phyloP scores from a whole-genome alignment of 2,888 invertebrate species.

The Acanthoscelides obtectus region DNA sequence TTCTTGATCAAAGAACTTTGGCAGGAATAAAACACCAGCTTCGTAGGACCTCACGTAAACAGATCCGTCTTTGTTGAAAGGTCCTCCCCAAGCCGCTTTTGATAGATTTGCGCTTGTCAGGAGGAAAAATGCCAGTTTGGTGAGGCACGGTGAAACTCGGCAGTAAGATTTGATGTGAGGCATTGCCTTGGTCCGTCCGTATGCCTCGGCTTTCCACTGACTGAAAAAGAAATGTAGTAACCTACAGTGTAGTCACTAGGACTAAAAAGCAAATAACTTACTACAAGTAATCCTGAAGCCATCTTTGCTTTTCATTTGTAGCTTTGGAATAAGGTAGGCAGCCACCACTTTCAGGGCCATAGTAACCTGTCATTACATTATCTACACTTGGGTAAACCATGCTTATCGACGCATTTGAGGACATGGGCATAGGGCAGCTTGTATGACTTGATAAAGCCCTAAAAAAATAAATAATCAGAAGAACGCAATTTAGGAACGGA shows the following conservation, averaged over 20 bases:
- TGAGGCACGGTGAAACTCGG: constrained; percentile 64
- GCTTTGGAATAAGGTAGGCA: constrained; percentile 75
- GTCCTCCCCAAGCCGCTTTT: constrained; percentile 94
- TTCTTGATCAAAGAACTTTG: constrained; percentile 70
- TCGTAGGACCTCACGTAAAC: constrained; percentile 80
- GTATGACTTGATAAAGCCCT: constrained; percentile 56
- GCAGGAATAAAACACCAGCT: constrained; percentile 84
- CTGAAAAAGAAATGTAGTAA: constrained; percentile 47
- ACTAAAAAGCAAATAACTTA: constrained; percentile 47
- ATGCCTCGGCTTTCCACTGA: constrained; percentile 75
- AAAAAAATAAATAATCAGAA: too few relatives aligned
- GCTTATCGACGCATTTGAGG: constrained; percentile 55
- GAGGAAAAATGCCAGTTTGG: constrained; percentile 74
- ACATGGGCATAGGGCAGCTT: constrained; percentile 51
- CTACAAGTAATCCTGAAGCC: constrained; percentile 75
- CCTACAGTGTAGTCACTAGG: constrained; percentile 5
- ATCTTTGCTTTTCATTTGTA: constrained; percentile 76
- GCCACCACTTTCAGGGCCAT: constrained; percentile 79
- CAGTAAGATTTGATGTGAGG: constrained; percentile 94
- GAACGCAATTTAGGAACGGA: too few relatives aligned
- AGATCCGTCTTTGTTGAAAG: constrained; percentile 47
- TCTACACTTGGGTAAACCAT: constrained; percentile 70
- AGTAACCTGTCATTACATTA: constrained; percentile 82
- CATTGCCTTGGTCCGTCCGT: constrained; percentile 74
- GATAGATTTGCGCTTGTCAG: constrained; percentile 94